Evolutionary conservation across 2,113 vertebrate genomes (phyloP).

Genomic region (Podarcis muralis): DNA sequence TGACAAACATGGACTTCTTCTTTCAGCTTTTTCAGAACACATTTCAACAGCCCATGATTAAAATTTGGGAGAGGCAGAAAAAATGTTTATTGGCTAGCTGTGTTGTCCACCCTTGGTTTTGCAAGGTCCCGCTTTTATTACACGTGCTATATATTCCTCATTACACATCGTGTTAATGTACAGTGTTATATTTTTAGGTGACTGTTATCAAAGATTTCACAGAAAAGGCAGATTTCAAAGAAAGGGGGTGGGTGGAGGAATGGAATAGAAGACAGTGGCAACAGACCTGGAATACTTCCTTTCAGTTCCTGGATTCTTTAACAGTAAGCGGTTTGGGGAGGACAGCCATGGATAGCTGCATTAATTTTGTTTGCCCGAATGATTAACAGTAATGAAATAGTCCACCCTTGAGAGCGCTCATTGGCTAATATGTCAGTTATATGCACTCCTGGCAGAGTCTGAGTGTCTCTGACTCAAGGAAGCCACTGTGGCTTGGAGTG

Average conservation of each 20-base stretch:
- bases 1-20: background rate
- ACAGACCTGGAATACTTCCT: background rate
- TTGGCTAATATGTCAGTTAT: conserved; percentile 4
- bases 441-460: background rate
- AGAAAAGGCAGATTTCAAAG: background rate
- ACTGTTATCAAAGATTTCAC: background rate
- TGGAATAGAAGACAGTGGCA: background rate
- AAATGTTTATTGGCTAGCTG: background rate
- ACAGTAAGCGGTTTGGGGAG: background rate
- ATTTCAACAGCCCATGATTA: background rate
- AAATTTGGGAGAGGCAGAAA: background rate
- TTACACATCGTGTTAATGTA: background rate
- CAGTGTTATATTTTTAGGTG: background rate
- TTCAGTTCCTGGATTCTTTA: background rate
- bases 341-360: background rate
- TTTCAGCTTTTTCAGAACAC: background rate
- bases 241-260: no score
- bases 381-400: background rate
- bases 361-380: conserved; percentile 6
- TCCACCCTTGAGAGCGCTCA: background rate
- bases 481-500: conserved; percentile 12
- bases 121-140: background rate
- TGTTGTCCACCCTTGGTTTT: background rate
- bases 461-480: background rate
- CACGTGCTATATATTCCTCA: background rate